phyloP scores from a whole-genome alignment of 2,113 vertebrate genomes.

The Microcebus murinus region DNA sequence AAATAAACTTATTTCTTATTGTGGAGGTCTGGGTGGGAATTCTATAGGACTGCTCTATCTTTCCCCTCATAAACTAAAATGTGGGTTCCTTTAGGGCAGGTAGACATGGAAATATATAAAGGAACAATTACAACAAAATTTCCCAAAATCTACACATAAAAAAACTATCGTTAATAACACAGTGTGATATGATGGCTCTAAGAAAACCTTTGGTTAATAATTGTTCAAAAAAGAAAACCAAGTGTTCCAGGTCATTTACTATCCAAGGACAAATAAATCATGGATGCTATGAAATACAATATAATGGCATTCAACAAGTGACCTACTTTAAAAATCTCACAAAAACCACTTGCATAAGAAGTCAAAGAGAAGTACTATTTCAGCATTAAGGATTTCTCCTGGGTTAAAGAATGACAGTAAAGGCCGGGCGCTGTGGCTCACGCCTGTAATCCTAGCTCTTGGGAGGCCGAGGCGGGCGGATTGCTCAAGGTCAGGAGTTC shows the following conservation, averaged over 20 bases:
- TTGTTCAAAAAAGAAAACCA: slow-evolving; percentile 26
- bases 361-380: slow-evolving; percentile 39
- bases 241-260: background rate
- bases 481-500: too few relatives aligned
- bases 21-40: background rate
- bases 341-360: slow-evolving; percentile 9
- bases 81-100: background rate
- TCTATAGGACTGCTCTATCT: background rate
- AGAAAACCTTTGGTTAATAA: slow-evolving; percentile 44
- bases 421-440: too few relatives aligned
- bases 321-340: slow-evolving; percentile 35
- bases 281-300: background rate
- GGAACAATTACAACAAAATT: background rate
- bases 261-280: background rate
- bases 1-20: background rate
- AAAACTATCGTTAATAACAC: background rate
- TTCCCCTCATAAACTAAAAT: slow-evolving; percentile 37
- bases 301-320: slow-evolving; percentile 46
- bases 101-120: background rate
- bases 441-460: too few relatives aligned
- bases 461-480: too few relatives aligned
- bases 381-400: slow-evolving; percentile 13
- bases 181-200: background rate
- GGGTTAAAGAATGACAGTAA: slow-evolving; percentile 26
- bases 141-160: background rate